Evolutionary conservation across 1,140 invertebrate species (phyloP).

Genomic region (Sarcophaga peregrina): DNA sequence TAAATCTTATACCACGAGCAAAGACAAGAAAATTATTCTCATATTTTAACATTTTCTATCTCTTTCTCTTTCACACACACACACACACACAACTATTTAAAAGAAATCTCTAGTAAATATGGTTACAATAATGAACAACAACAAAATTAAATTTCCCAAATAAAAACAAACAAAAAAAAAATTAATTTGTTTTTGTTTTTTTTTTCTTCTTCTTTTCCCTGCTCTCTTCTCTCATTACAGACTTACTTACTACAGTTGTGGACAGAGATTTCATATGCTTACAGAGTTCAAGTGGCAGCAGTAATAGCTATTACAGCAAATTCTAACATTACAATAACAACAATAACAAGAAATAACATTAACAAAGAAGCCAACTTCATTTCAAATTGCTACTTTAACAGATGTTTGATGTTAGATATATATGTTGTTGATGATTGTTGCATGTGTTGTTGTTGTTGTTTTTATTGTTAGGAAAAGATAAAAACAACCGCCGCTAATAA

Average conservation of each 20-base stretch:
- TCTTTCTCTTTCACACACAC: too few relatives aligned
- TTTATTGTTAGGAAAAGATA: background rate
- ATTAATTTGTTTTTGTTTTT: background rate
- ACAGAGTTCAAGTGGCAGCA: background rate
- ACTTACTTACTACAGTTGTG: background rate
- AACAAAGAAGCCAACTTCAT: background rate
- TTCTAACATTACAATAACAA: background rate
- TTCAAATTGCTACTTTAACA: background rate
- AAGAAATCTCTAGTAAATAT: background rate
- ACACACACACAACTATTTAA: too few relatives aligned
- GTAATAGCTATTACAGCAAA: background rate
- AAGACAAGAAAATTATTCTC: too few relatives aligned
- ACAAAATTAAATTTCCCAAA: background rate
- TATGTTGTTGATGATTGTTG: background rate
- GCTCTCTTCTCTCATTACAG: background rate
- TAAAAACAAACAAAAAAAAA: background rate
- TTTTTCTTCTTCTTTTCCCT: background rate
- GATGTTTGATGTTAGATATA: constrained; percentile 6
- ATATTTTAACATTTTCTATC: too few relatives aligned
- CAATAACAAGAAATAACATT: background rate
- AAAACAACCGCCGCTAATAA: constrained; percentile 26
- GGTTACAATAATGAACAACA: background rate
- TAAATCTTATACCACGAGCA: too few relatives aligned
- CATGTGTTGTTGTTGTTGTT: too few relatives aligned
- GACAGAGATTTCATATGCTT: constrained; percentile 7